These are phyloP conservation scores for Phyto melanocephala DNA, from an alignment of 2,888 invertebrate genomes.

Conservation along the genomic window DNA sequence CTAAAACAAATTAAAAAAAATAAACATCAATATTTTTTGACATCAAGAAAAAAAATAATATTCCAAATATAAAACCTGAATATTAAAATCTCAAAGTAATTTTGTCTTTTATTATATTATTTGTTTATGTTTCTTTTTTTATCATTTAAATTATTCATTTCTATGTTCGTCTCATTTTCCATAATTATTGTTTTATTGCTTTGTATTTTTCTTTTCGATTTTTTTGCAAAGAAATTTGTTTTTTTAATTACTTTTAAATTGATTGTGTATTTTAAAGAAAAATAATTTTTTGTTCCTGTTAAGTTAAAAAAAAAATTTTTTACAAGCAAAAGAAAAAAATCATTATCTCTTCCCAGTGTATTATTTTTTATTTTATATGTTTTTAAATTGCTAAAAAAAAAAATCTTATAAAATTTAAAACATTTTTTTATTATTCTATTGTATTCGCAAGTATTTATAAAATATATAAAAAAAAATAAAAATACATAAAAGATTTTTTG, in stretches of 20 bases:
- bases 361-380: constrained; percentile 56
- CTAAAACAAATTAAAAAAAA: constrained; percentile 20
- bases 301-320: constrained; percentile 48
- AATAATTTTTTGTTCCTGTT: constrained; percentile 57
- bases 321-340: constrained; percentile 22
- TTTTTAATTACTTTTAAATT: constrained; percentile 49
- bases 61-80: constrained; percentile 32
- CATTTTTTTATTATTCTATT: constrained; percentile 67
- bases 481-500: constrained; percentile 66
- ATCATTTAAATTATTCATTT: not conserved
- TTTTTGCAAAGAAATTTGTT: constrained; percentile 29
- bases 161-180: not conserved
- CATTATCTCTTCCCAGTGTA: constrained; percentile 59
- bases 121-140: constrained; percentile 1
- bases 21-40: constrained; percentile 11
- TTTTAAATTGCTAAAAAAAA: constrained; percentile 53
- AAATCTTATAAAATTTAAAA: constrained; percentile 48
- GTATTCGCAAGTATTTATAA: constrained; percentile 65
- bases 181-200: constrained; percentile 4
- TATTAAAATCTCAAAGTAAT: constrained; percentile 20
- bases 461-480: constrained; percentile 62
- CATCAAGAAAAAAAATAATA: constrained; percentile 13
- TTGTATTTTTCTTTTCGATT: not conserved
- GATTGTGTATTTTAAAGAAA: constrained; percentile 49
- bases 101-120: not conserved